Evolutionary conservation across 2,113 vertebrate species (phyloP).

Genomic region (Chaetops frenatus): DNA sequence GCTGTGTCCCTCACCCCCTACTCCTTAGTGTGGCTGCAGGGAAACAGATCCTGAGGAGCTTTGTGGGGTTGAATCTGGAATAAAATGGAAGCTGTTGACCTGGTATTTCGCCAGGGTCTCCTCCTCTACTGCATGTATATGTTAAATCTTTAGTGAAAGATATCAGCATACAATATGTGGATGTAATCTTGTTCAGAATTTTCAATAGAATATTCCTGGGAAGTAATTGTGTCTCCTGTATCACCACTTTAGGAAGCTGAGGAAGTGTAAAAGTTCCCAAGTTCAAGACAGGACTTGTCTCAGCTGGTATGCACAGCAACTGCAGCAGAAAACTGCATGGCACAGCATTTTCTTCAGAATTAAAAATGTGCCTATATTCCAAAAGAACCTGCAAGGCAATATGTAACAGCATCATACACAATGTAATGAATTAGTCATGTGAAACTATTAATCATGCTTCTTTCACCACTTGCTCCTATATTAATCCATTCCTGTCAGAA

Average conservation of each 20-base stretch:
- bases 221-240: neutral
- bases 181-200: neutral
- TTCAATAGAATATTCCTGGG: neutral
- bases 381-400: constrained; percentile 1
- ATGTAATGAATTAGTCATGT: constrained; percentile 42
- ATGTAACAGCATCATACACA: neutral
- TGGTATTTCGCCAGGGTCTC: neutral
- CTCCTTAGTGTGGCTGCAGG: neutral
- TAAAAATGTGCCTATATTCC: neutral
- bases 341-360: constrained; percentile 5
- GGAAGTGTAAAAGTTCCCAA: neutral
- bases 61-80: neutral
- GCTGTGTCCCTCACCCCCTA: neutral
- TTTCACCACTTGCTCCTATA: neutral
- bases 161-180: rapidly evolving
- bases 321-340: neutral
- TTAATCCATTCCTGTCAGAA: constrained; percentile 30
- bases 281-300: neutral
- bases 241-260: neutral
- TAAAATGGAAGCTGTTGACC: neutral
- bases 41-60: neutral
- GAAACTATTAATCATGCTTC: constrained; percentile 42
- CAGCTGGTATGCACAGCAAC: neutral
- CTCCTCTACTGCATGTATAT: rapidly evolving
- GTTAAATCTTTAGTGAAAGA: neutral